Evolutionary conservation across 1,140 invertebrate species (phyloP).

Genomic region (Agrilus planipennis): DNA sequence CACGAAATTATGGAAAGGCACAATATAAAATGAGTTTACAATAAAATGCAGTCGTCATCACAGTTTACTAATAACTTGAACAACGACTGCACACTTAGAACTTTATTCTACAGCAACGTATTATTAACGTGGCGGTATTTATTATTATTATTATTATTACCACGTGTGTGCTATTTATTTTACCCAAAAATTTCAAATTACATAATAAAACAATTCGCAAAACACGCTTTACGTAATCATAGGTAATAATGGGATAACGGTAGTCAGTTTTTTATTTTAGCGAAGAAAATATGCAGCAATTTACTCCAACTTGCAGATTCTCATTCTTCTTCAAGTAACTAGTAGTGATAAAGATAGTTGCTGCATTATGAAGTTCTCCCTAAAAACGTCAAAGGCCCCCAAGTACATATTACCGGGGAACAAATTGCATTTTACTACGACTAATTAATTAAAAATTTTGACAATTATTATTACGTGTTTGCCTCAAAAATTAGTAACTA

Average conservation of each 20-base stretch:
- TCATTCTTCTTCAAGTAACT: too few species aligned
- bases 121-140: background rate
- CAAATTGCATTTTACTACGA: slow-evolving; percentile 17
- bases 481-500: too few species aligned
- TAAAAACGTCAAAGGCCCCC: slow-evolving; percentile 44
- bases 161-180: too few species aligned
- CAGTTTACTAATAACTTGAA: background rate
- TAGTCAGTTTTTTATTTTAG: too few species aligned
- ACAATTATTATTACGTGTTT: slow-evolving; percentile 5
- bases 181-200: too few species aligned
- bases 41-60: background rate
- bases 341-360: too few species aligned
- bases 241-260: too few species aligned
- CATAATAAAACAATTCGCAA: too few species aligned
- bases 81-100: background rate
- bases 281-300: too few species aligned
- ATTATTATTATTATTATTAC: too few species aligned
- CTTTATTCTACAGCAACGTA: background rate
- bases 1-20: slow-evolving; percentile 12
- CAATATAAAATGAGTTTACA: slow-evolving; percentile 12
- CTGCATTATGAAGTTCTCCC: slow-evolving; percentile 36
- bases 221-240: too few species aligned
- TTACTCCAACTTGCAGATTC: too few species aligned
- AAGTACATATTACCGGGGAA: slow-evolving; percentile 44
- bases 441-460: slow-evolving; percentile 12